Evolutionary conservation across 2,113 vertebrate species (phyloP).

Genomic region (Hiodon alosoides): DNA sequence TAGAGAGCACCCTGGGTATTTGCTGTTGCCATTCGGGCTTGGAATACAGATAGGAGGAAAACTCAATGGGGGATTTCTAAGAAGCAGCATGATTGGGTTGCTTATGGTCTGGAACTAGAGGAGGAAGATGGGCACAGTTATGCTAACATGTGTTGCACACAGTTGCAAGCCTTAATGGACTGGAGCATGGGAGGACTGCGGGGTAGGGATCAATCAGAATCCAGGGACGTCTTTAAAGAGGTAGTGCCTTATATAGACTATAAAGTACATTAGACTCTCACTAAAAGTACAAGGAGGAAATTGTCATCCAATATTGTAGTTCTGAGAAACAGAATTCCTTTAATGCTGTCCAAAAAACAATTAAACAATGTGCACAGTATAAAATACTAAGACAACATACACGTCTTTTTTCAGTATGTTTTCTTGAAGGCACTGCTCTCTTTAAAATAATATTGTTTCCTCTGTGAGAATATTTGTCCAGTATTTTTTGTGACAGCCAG

Average conservation of each 20-base stretch:
- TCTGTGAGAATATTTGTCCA: background rate
- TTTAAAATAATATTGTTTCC: background rate
- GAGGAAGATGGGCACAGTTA: conserved; percentile 44
- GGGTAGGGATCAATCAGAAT: conserved; percentile 56
- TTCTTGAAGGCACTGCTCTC: background rate
- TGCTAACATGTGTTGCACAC: conserved; percentile 36
- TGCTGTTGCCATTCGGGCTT: conserved; percentile 29
- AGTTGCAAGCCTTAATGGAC: conserved; percentile 53
- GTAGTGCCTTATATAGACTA: conserved; percentile 46
- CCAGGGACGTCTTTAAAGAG: conserved; percentile 60
- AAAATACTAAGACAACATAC: background rate
- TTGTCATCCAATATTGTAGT: background rate
- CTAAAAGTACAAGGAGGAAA: background rate
- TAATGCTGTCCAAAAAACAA: background rate
- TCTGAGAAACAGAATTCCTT: background rate
- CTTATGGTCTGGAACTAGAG: conserved; percentile 45
- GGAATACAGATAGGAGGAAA: conserved; percentile 30
- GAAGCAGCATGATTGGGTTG: conserved; percentile 47
- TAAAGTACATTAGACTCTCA: conserved; percentile 46
- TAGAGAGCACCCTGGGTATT: conserved; percentile 26
- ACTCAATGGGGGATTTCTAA: conserved; percentile 46
- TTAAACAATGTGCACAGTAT: background rate
- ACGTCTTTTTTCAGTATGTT: background rate
- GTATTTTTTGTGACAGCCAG: background rate
- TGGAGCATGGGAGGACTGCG: conserved; percentile 40